Evolutionary conservation across 2,888 invertebrate species (phyloP), one percentile per base, ranked within the genome.

Genomic region (Dione vanillae): DNA sequence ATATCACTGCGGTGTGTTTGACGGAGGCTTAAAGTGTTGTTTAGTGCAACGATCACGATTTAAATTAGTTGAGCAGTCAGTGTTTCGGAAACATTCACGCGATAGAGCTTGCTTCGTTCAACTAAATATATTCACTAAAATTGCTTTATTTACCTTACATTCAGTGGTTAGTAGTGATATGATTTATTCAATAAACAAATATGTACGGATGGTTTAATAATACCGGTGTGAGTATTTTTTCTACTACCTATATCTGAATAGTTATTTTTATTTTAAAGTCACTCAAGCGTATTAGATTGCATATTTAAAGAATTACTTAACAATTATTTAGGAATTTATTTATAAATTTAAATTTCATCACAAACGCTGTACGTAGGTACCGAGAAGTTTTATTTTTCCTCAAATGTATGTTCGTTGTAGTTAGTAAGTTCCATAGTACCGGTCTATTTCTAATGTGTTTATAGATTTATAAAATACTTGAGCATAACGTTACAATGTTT

Each of bases 201-300:
- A 84, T 85, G 84, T 80, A 80, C 76, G 82, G 81, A 77, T 80
- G 76, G 78, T 82, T 76, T 78, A 81, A 75, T 74, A 80, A 77
- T 76, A 76, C 76, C 65, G 70, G 74, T 67, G 82, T 86, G 79
- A 86, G 86, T 86, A 85, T 75, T 76, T 70, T 7, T 40, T 56
- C 37, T 16, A 16, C 40, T 62, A 35, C 64, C 12, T 72, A 64
- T 69, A 45, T 70, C 64, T 65, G 41, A 69, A 11, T 35, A 16
- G 43, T 37, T 6, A n/a, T 49, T 62, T 51, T 27, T 35, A n/a
- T 37, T 49, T 20, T n/a, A 19, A 27, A 7, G 11, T 37, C n/a
- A 14, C n/a, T 52, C n/a, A 14, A n/a, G 14, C 10, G n/a, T 35
- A n/a, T 54, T 37, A 35, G 0, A 35, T 54, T 37, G 9, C 45